Conservation (phyloP, 2,797 vertebrate genomes). For the Thripadectes ignobilis region DNA sequence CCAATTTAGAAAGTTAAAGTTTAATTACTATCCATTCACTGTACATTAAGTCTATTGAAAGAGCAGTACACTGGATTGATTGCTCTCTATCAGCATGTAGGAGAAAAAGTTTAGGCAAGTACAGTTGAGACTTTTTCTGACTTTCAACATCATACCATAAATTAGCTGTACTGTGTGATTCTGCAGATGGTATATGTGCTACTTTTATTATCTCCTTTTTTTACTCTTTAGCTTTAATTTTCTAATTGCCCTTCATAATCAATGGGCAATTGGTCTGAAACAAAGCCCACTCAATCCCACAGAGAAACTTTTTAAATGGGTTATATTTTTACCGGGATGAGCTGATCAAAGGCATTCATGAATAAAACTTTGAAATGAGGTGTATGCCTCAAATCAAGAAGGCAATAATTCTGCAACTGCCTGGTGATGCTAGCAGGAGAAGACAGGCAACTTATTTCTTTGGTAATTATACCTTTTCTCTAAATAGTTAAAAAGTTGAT, state of each 20-base stretch:
- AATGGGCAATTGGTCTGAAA: neutral
- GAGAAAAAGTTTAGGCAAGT: slow-evolving; percentile 19
- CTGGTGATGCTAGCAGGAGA: neutral
- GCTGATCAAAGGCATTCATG: neutral
- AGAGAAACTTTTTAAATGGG: neutral
- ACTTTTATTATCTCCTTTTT: slow-evolving; percentile 22
- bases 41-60: slow-evolving; percentile 17
- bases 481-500: neutral
- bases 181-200: slow-evolving; percentile 1
- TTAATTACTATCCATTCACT: slow-evolving; percentile 31
- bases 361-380: neutral
- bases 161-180: neutral
- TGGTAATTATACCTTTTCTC: neutral
- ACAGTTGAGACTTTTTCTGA: neutral
- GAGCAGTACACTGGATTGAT: slow-evolving; percentile 13
- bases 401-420: neutral
- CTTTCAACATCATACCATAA: neutral
- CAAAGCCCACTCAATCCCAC: neutral
- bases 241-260: neutral
- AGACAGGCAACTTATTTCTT: neutral
- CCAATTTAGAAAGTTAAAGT: slow-evolving; percentile 21
- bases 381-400: neutral
- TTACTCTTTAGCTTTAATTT: neutral
- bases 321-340: neutral
- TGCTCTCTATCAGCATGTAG: slow-evolving; percentile 1